phyloP scores from a whole-genome alignment of 2,888 invertebrate species.

The Notodonta ziczac region DNA sequence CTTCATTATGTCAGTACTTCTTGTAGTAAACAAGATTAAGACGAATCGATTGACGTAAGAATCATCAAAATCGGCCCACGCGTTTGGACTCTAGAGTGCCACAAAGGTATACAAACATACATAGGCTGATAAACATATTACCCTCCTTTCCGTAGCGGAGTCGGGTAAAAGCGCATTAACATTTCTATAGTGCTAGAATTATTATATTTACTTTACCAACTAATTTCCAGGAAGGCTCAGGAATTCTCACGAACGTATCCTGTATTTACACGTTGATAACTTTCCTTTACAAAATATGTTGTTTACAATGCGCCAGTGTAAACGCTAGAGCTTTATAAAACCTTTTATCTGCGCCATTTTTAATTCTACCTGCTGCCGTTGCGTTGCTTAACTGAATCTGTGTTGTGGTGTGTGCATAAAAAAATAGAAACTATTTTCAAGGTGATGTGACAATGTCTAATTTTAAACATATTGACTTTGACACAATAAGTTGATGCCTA shows the following conservation, averaged over 20 bases:
- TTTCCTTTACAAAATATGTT: constrained; percentile 27
- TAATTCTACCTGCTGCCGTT: not conserved
- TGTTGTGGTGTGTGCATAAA: constrained; percentile 7
- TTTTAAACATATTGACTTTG: not conserved
- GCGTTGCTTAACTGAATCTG: constrained; percentile 9
- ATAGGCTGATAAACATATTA: too few relatives aligned
- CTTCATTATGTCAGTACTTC: too few relatives aligned
- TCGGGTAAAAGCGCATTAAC: too few relatives aligned
- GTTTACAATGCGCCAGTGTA: constrained; percentile 11
- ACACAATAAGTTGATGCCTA: too few relatives aligned
- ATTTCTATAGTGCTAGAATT: too few relatives aligned
- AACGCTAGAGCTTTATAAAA: constrained; percentile 9
- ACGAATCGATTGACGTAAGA: too few relatives aligned
- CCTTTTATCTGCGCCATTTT: constrained; percentile 11
- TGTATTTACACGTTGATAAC: constrained; percentile 29
- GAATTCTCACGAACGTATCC: constrained; percentile 29
- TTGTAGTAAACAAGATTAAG: too few relatives aligned
- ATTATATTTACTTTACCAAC: constrained; percentile 16
- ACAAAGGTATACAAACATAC: too few relatives aligned
- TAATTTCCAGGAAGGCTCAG: constrained; percentile 31
- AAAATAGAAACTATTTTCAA: constrained; percentile 22
- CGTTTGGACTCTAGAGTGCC: too few relatives aligned
- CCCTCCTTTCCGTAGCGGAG: too few relatives aligned
- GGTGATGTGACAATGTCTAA: constrained; percentile 7
- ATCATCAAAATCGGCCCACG: too few relatives aligned